A percentile compares a stretch with the other conserved stretches of the same genome.
phyloP scores from a whole-genome alignment of 2,888 invertebrate species.

The Dusona sp. region DNA sequence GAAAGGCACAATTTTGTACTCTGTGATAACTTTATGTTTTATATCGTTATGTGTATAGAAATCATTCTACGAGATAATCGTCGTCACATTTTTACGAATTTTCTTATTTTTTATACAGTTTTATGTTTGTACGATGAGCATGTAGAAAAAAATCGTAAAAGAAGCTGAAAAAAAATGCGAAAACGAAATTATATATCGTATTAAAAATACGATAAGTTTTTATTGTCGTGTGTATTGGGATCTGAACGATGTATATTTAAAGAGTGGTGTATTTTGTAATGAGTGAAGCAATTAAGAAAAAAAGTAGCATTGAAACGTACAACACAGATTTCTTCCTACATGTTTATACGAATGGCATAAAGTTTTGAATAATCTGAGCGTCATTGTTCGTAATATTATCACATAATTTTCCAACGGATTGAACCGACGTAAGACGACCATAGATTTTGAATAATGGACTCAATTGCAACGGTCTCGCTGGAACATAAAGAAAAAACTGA shows the following conservation, averaged over 20 bases:
- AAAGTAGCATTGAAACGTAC: background rate
- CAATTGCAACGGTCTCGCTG: background rate
- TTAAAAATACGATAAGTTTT: background rate
- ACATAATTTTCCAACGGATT: background rate
- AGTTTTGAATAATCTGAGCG: background rate
- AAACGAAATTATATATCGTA: background rate
- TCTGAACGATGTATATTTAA: background rate
- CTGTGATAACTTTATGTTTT: constrained; percentile 38
- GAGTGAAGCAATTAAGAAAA: background rate
- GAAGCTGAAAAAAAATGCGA: background rate
- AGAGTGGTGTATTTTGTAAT: background rate
- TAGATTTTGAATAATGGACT: background rate
- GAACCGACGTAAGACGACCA: background rate
- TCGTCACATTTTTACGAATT: background rate
- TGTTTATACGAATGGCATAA: background rate
- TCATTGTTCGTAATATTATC: background rate
- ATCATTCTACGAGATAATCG: background rate
- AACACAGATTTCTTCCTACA: background rate
- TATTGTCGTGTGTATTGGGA: background rate
- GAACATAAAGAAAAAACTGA: background rate
- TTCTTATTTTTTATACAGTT: background rate
- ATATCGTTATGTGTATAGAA: background rate
- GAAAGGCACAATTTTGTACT: constrained; percentile 26
- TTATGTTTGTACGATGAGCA: background rate
- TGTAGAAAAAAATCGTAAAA: background rate